Conservation (phyloP, 2,888 invertebrate genomes). For the Colostygia pectinataria region DNA sequence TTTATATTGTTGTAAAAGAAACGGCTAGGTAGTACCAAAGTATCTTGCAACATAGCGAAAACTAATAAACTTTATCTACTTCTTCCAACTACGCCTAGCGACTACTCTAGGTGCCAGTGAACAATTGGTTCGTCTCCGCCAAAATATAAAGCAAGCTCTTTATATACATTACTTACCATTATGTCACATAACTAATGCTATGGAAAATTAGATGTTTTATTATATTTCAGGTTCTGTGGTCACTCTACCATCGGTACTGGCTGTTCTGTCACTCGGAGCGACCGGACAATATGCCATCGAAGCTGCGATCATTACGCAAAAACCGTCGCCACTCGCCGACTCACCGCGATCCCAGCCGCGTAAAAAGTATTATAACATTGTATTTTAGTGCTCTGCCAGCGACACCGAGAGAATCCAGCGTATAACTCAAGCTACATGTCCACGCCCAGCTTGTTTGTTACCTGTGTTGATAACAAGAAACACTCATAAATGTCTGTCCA, state of each 20-base stretch:
- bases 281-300: neutral
- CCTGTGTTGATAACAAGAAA: constrained; percentile 5
- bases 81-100: too few species aligned
- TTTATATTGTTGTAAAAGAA: too few species aligned
- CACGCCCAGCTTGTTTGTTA: constrained; percentile 1
- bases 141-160: too few species aligned
- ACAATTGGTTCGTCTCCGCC: too few species aligned
- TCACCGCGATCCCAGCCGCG: neutral
- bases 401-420: neutral
- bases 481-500: constrained; percentile 13
- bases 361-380: constrained; percentile 21
- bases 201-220: too few species aligned
- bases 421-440: neutral
- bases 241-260: neutral
- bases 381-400: constrained; percentile 2
- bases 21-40: too few species aligned
- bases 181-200: too few species aligned
- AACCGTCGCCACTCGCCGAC: neutral
- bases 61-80: too few species aligned
- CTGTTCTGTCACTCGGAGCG: neutral
- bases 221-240: neutral
- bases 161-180: too few species aligned
- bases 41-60: too few species aligned
- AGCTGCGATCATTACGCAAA: neutral
- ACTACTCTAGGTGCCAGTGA: too few species aligned